These are phyloP conservation scores for Seriola aureovittata DNA, from an alignment of 2,113 vertebrate species.

Conservation along the genomic window DNA sequence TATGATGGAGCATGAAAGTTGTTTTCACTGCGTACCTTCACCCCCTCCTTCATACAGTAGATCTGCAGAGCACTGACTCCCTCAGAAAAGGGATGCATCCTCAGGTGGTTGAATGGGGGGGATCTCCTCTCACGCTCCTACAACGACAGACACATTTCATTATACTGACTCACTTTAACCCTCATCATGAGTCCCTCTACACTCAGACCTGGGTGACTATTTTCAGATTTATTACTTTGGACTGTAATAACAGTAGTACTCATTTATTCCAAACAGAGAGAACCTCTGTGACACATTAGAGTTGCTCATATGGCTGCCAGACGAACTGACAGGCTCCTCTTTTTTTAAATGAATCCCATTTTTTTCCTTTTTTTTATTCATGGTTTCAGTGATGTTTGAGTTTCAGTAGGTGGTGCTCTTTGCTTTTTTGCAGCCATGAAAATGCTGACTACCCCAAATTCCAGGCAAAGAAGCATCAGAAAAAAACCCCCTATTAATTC, in stretches of 20 bases:
- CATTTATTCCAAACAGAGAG: too few relatives aligned
- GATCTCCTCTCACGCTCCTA: slow-evolving; percentile 97
- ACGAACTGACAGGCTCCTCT: too few relatives aligned
- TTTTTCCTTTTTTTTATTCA: too few relatives aligned
- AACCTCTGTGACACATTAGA: too few relatives aligned
- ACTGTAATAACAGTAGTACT: background rate
- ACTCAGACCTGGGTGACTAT: background rate
- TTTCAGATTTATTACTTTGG: background rate
- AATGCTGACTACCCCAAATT: background rate
- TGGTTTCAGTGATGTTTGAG: background rate
- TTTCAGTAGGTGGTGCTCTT: slow-evolving; percentile 4
- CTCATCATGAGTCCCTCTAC: background rate
- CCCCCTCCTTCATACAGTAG: slow-evolving; percentile 99
- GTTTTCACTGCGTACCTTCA: slow-evolving; percentile 88
- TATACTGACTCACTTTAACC: background rate
- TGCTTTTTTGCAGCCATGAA: background rate
- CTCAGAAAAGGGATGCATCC: slow-evolving; percentile 97
- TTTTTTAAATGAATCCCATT: too few relatives aligned
- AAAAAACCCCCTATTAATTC: background rate
- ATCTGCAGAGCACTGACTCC: slow-evolving; percentile 98
- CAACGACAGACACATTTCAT: slow-evolving; percentile 23
- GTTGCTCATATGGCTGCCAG: too few relatives aligned
- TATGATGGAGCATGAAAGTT: background rate
- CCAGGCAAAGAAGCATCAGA: background rate
- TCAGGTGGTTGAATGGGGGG: slow-evolving; percentile 96